phyloP scores from a whole-genome alignment of 2,888 invertebrate genomes.

The Muschampia plurimacula region DNA sequence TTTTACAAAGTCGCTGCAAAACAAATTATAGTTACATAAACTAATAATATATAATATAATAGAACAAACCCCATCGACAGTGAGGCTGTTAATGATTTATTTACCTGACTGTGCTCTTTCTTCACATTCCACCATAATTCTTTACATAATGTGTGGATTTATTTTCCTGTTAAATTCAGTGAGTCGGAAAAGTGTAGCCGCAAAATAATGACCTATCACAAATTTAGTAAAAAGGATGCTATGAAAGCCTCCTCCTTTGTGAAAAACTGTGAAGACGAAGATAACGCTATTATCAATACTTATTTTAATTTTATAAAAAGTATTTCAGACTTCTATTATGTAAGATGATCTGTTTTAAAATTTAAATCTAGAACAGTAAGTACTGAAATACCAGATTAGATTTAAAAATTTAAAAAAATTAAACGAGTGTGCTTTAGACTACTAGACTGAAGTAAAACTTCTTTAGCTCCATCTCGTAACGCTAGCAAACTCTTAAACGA shows the following conservation, averaged over 20 bases:
- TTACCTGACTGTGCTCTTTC: background rate
- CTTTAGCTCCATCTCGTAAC: no score
- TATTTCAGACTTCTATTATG: no score
- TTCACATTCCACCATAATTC: background rate
- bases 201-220: background rate
- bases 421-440: no score
- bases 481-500: no score
- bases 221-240: background rate
- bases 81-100: slow-evolving; percentile 4
- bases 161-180: slow-evolving; percentile 14
- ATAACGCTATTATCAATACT: background rate
- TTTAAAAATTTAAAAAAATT: no score
- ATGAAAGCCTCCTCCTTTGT: background rate
- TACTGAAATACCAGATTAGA: no score
- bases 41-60: background rate
- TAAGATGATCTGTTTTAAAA: no score
- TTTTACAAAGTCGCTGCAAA: no score
- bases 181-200: slow-evolving; percentile 4
- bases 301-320: no score
- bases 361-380: no score
- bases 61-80: background rate
- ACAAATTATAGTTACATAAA: no score
- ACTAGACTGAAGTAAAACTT: no score
- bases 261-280: background rate
- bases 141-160: slow-evolving; percentile 3